These are phyloP conservation scores for Bos taurus DNA, from an alignment of 2,113 vertebrate species.

Conservation along the genomic window DNA sequence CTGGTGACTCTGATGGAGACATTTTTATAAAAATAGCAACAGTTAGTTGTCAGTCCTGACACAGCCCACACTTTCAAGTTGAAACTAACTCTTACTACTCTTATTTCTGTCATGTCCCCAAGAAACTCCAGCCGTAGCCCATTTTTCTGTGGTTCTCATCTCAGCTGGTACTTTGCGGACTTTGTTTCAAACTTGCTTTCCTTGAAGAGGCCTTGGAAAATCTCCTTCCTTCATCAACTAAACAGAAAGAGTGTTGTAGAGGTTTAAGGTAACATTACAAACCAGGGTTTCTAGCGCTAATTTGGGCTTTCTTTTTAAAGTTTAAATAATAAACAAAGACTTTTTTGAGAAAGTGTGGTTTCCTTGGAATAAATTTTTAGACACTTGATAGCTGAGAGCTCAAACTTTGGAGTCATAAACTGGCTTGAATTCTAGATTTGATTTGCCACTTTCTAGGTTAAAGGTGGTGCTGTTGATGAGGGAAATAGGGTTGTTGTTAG, in stretches of 20 bases:
- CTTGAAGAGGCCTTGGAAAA: slow-evolving; percentile 49
- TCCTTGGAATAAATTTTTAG: neutral
- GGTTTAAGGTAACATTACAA: slow-evolving; percentile 42
- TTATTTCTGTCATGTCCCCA: slow-evolving; percentile 37
- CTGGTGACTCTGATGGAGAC: slow-evolving; percentile 37
- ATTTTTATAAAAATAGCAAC: slow-evolving; percentile 49
- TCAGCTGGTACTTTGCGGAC: slow-evolving; percentile 18
- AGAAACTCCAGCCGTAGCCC: slow-evolving; percentile 27
- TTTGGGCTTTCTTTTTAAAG: neutral
- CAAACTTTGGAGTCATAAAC: neutral
- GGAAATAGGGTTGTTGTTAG: neutral
- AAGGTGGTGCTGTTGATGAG: neutral
- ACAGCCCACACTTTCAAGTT: slow-evolving; percentile 16
- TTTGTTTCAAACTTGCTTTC: slow-evolving; percentile 58
- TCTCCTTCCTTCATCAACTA: slow-evolving; percentile 64
- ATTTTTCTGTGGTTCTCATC: slow-evolving; percentile 23
- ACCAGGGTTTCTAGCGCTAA: slow-evolving; percentile 17
- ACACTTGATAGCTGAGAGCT: neutral
- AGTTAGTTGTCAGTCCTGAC: slow-evolving; percentile 47
- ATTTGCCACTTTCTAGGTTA: neutral
- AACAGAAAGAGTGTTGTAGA: neutral
- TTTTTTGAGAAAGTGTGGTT: neutral
- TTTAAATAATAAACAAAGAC: neutral
- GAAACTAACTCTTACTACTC: slow-evolving; percentile 13
- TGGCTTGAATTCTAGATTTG: neutral